Conservation (phyloP, 2,797 vertebrate genomes). For the Spinus olivaceus region DNA sequence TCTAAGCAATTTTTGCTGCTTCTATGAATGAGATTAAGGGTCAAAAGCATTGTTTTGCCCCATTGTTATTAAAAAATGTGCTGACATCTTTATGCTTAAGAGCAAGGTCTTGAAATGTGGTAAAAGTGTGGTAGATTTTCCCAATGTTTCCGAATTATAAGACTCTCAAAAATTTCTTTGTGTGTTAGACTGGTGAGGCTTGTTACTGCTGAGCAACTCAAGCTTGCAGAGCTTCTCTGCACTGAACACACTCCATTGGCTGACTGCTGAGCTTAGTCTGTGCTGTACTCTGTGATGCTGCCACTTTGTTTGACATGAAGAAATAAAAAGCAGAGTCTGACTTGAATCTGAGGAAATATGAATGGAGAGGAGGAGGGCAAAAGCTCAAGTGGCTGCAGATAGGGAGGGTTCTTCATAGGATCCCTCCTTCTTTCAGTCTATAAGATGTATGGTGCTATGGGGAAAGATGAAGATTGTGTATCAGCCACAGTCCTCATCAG, state of each 20-base stretch:
- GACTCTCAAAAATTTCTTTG: not conserved
- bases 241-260: not conserved
- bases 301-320: not conserved
- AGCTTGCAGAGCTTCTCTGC: not conserved
- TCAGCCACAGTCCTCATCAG: not conserved
- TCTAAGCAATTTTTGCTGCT: not conserved
- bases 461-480: not conserved
- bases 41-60: conserved; percentile 25
- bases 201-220: not conserved
- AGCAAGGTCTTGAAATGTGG: conserved; percentile 38
- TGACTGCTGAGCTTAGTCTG: not conserved
- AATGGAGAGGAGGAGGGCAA: conserved; percentile 18
- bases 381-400: conserved; percentile 2
- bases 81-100: not conserved
- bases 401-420: not conserved
- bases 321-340: not conserved
- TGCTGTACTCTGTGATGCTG: not conserved
- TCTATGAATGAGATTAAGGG: not conserved
- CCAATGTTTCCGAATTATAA: not conserved
- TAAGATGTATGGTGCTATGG: not conserved
- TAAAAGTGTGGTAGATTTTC: not conserved
- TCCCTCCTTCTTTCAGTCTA: conserved; percentile 27
- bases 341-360: not conserved
- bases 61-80: conserved; percentile 16
- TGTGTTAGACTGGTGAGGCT: not conserved